These are phyloP conservation scores for Trididemnum clinides DNA, from an alignment of 23 tunicate species.

Conservation along the genomic window DNA sequence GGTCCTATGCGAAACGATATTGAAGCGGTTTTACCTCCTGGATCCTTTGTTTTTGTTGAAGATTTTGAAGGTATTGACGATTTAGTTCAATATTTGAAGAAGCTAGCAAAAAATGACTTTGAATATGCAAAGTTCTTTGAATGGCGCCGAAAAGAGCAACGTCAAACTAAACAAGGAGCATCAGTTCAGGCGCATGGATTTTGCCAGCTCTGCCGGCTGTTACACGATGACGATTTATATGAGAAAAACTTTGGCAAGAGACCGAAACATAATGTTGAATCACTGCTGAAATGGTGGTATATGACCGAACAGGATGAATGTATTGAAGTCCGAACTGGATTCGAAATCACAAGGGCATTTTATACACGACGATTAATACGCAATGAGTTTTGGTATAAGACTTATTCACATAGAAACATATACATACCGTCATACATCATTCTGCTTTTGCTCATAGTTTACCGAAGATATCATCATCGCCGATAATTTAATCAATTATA, in stretches of 20 bases:
- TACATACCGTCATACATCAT: background rate
- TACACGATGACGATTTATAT: conserved; percentile 36
- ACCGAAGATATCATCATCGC: too few relatives aligned
- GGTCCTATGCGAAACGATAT: conserved; percentile 52
- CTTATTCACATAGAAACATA: background rate
- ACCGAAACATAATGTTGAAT: background rate
- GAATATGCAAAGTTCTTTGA: conserved; percentile 32
- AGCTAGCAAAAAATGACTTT: conserved; percentile 19
- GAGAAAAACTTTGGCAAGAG: background rate
- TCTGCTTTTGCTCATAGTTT: background rate
- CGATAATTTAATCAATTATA: too few relatives aligned
- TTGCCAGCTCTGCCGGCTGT: conserved; percentile 39
- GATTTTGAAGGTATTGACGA: conserved; percentile 30
- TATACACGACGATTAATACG: background rate
- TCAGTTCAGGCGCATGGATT: background rate
- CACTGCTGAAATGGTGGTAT: conserved; percentile 45
- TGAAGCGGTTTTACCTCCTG: conserved; percentile 23
- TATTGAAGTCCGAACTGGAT: background rate
- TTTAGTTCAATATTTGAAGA: conserved; percentile 23
- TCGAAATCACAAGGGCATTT: background rate
- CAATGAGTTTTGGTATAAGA: background rate
- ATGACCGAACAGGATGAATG: conserved; percentile 19
- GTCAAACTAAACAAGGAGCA: background rate
- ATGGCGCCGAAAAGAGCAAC: conserved; percentile 20
- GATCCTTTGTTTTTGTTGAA: conserved; percentile 52